Evolutionary conservation across 2,888 invertebrate genomes (phyloP), one percentile per base, ranked within the genome.

Genomic region (Cataglyphis rosenhaueri): DNA sequence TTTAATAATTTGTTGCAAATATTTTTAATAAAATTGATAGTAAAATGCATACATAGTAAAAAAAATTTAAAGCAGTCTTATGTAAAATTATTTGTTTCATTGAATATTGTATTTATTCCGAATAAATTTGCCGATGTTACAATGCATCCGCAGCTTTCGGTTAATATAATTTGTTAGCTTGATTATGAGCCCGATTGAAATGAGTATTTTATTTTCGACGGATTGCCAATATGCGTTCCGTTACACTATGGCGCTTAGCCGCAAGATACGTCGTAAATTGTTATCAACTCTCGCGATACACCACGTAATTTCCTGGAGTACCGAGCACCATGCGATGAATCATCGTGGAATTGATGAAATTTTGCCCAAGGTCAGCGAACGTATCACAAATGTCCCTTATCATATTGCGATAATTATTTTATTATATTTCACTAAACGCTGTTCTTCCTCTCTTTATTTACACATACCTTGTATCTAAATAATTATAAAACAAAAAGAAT

Each of bases 231-330:
- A 21, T 25, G 8, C 15, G 44, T 44, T 21, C 44, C 1, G 48
- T 38, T 64, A 32, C 62, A 74, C 35, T 32, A 35, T 0, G 73
- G 55, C 10, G 55, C 65, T 62, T 76, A 21, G 59, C 38, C 62
- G 52, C 55, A n/a, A 82, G 62, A 79, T 64, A 68, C 59, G 61
- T 74, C 66, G 52, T 75, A n/a, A 68, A 79, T 76, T 59, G 59
- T 86, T 89, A 87, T 88, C 87, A 62, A 55, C 76, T 64, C 55
- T 52, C 65, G 48, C 59, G 79, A 85, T 82, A 81, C 38, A 48
- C 38, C 70, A 76, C 75, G 79, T 84, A 85, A 88, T 84, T 89
- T 87, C 84, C 89, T 68, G 85, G 12, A 21, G 52, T 38, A 82
- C 32, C 75, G 52, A 74, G 76, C 73, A 44, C 21, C 62, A 0